Base-by-base conservation (phyloP, 1,140 invertebrate species). In the Camponotus vicinus region DNA sequence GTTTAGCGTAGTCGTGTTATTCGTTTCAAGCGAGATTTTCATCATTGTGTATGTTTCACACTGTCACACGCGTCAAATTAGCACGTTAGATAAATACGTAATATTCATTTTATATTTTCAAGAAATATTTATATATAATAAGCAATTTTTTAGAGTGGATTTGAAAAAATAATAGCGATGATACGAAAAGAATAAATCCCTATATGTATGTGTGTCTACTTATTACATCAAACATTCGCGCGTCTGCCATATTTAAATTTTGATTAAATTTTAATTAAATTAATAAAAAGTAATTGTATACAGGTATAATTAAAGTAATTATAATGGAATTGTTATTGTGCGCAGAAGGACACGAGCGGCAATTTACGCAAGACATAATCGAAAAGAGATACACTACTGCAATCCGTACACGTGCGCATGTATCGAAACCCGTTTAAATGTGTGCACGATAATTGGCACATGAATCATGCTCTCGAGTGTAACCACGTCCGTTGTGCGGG, bases 381-480 rank as follows among this genome's bases (percentile, higher is more conserved):
- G 21, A 83, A 84, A 37, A 42, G 52, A 71, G 55, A 71, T 55
- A 86, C n/a, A 77, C 61, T n/a, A 21, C 27, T 11, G 15, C 32
- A 71, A 83, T 42, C 37, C 18, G 67, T 32, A 32, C 70, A 18
- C n/a, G 52, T 15, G 66, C 52, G 59, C 21, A 69, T 27, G 52
- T 87, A 80, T 82, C 86, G 88, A 69, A 78, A 75, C 87, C 59
- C 85, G 85, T 89, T 85, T 88, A 89, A 89, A 88, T 89, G 88
- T 88, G 78, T 88, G 92, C 88, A 89, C 88, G 92, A 89, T 94
- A 94, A 94, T 94, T 94, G 93, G 92, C 93, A 90, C 91, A 94
- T 93, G 93, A 94, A 94, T 94, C 93, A 93, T 93, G 91, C 92
- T 91, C 91, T 91, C 82, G 76, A 87, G 84, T 92, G 90, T 92